A percentile compares a stretch with the other conserved stretches of the same genome.
These are phyloP conservation scores for Pseudococcus longispinus DNA, from an alignment of 2,888 invertebrate genomes.

Conservation along the genomic window DNA sequence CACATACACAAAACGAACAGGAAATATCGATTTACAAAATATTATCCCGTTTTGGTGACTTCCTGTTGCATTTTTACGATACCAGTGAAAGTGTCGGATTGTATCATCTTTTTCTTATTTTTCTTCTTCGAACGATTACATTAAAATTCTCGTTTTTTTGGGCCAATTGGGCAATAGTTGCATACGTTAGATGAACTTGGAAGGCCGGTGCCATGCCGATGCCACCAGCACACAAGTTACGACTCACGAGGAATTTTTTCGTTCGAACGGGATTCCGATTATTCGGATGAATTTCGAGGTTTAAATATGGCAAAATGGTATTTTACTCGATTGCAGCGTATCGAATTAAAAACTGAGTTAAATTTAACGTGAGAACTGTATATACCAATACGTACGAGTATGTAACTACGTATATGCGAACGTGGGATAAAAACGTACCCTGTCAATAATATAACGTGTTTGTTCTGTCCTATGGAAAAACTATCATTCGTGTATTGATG, in stretches of 20 bases:
- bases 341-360: background rate
- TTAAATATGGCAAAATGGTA: conserved; percentile 9
- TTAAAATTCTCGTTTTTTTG: background rate
- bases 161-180: background rate
- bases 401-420: background rate
- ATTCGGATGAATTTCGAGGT: background rate
- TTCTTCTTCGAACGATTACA: background rate
- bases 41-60: conserved; percentile 38
- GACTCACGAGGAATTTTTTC: background rate
- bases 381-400: background rate
- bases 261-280: background rate
- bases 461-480: background rate
- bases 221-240: background rate
- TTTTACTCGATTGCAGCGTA: background rate
- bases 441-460: conserved; percentile 12
- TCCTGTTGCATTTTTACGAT: conserved; percentile 30
- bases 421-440: conserved; percentile 3
- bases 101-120: background rate
- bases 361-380: background rate
- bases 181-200: background rate
- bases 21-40: conserved; percentile 31
- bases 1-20: conserved; percentile 9
- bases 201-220: background rate
- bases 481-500: conserved; percentile 1
- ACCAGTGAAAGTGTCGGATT: conserved; percentile 25